A percentile compares a stretch with the other conserved stretches of the same genome.
Conservation (phyloP, 1,140 invertebrate species). For the Danaus melanippus region DNA sequence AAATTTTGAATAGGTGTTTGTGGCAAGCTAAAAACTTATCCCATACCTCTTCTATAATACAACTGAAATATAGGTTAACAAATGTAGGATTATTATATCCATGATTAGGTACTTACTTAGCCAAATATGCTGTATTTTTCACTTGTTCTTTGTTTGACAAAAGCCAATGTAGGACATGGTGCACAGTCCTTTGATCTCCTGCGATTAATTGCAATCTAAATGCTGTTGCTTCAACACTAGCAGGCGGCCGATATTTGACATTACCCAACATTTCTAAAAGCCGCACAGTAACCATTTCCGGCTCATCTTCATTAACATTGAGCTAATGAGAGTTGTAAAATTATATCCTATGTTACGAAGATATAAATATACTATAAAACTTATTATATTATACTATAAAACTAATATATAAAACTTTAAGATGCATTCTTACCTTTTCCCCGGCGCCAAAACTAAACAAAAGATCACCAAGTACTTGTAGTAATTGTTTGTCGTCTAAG, state of each 20-base stretch:
- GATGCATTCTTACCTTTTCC: slow-evolving; percentile 47
- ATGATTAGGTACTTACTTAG: slow-evolving; percentile 59
- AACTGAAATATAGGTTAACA: neutral
- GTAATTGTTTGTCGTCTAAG: slow-evolving; percentile 80
- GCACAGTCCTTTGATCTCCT: slow-evolving; percentile 82
- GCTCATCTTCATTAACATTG: slow-evolving; percentile 61
- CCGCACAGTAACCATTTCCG: slow-evolving; percentile 56
- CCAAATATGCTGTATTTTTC: slow-evolving; percentile 87
- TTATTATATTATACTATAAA: no score
- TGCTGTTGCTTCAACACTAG: slow-evolving; percentile 47
- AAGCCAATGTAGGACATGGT: slow-evolving; percentile 87
- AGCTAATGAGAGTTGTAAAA: slow-evolving; percentile 32
- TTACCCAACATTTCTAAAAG: slow-evolving; percentile 66
- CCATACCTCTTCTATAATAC: slow-evolving; percentile 15
- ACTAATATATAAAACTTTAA: neutral
- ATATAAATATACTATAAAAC: no score
- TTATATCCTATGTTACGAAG: neutral
- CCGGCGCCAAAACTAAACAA: slow-evolving; percentile 63
- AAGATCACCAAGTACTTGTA: slow-evolving; percentile 77
- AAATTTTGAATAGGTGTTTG: slow-evolving; percentile 18
- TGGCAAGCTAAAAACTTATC: slow-evolving; percentile 20
- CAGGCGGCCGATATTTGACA: slow-evolving; percentile 66
- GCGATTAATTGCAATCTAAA: slow-evolving; percentile 82
- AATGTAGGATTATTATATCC: no score
- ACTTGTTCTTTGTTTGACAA: slow-evolving; percentile 80